phyloP scores from a whole-genome alignment of 2,888 invertebrate genomes.

The Tenthredo scrophulariae region DNA sequence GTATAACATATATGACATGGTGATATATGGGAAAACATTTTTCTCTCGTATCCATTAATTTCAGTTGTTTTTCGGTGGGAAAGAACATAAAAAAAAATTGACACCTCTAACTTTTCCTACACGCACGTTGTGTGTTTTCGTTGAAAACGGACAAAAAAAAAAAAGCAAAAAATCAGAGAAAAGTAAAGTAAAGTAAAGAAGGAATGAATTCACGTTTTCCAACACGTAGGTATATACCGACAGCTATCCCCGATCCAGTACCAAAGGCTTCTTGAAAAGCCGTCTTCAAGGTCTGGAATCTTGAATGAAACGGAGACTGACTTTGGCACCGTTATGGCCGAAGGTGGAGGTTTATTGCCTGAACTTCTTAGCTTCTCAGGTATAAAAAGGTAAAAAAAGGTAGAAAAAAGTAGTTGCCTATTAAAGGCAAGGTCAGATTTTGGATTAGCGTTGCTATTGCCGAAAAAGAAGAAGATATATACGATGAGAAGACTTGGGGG shows the following conservation, averaged over 20 bases:
- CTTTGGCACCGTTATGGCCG: conserved; percentile 29
- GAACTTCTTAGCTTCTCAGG: conserved; percentile 12
- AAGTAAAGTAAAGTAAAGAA: background rate
- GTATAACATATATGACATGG: background rate
- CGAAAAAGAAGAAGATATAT: background rate
- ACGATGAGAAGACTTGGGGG: conserved; percentile 19
- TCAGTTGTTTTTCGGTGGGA: background rate
- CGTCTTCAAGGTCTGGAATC: conserved; percentile 45
- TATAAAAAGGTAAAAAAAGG: conserved; percentile 32
- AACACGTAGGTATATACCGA: background rate
- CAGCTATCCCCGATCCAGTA: background rate
- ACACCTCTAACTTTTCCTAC: conserved; percentile 1
- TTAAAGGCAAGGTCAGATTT: conserved; percentile 45
- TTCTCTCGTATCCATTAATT: conserved; percentile 1
- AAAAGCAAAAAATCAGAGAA: background rate
- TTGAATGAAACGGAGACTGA: conserved; percentile 44
- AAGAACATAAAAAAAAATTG: background rate
- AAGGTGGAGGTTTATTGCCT: conserved; percentile 39
- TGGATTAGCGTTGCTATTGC: background rate
- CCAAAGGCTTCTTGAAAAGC: background rate
- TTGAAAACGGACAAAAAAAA: background rate
- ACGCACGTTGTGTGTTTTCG: background rate
- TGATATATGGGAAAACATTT: conserved; percentile 7
- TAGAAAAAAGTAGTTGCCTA: conserved; percentile 11
- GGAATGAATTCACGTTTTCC: conserved; percentile 6